Conservation (phyloP, 2,113 vertebrate genomes). For the Stigmatopora nigra region DNA sequence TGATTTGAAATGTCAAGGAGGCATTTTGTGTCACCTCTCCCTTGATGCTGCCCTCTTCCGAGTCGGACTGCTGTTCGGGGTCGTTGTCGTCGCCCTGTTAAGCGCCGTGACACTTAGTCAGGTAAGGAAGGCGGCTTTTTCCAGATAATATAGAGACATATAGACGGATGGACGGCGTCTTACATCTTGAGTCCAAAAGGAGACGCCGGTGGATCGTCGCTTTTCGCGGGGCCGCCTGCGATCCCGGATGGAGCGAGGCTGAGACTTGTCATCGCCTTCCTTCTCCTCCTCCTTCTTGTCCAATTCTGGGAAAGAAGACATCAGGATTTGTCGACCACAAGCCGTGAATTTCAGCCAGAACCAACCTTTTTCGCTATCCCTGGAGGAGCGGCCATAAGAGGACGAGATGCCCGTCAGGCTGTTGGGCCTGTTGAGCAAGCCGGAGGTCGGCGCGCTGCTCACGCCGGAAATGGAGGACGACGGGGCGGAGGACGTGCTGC, state of each 20-base stretch:
- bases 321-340: no score
- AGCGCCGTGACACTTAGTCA: neutral
- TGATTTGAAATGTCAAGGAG: neutral
- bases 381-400: constrained; percentile 81
- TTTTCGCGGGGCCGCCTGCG: constrained; percentile 93
- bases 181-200: constrained; percentile 90
- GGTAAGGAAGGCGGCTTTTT: neutral
- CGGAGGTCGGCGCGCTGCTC: constrained; percentile 69
- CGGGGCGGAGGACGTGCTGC: constrained; percentile 69
- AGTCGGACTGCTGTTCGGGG: constrained; percentile 86
- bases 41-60: constrained; percentile 86
- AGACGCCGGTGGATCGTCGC: constrained; percentile 89
- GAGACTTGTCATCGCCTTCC: constrained; percentile 91
- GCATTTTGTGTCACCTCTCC: constrained; percentile 63
- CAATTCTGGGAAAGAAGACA: constrained; percentile 75
- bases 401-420: constrained; percentile 88
- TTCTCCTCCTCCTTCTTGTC: constrained; percentile 89
- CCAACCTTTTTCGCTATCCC: constrained; percentile 87
- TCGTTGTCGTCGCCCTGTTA: constrained; percentile 92
- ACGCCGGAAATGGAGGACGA: constrained; percentile 57
- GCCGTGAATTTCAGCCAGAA: no score
- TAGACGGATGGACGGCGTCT: constrained; percentile 28
- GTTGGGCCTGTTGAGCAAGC: constrained; percentile 73
- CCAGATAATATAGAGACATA: neutral
- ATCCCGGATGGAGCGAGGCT: constrained; percentile 90